These are phyloP conservation scores for Scaptomyza caliginosa DNA, from an alignment of 2,888 invertebrate species.

Conservation along the genomic window DNA sequence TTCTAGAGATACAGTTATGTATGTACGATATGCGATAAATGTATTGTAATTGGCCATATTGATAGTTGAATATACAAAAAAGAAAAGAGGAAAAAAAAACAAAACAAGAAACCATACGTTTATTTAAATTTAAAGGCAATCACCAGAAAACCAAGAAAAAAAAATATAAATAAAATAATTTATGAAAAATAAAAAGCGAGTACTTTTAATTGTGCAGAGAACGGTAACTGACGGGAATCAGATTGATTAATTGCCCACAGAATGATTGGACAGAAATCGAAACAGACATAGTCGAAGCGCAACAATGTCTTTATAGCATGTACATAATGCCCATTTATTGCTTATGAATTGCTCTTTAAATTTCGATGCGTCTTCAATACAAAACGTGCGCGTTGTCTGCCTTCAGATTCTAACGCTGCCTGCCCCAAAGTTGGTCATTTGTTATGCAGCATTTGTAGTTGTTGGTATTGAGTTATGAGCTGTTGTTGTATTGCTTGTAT, in stretches of 20 bases:
- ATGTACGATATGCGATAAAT: conserved; percentile 71
- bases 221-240: conserved; percentile 66
- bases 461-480: conserved; percentile 71
- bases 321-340: conserved; percentile 71
- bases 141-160: conserved; percentile 65
- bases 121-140: conserved; percentile 80
- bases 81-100: background rate
- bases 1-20: conserved; percentile 31
- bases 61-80: conserved; percentile 77
- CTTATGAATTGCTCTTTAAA: conserved; percentile 79
- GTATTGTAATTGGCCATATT: conserved; percentile 82
- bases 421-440: conserved; percentile 56
- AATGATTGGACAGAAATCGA: conserved; percentile 68
- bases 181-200: conserved; percentile 61
- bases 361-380: conserved; percentile 77
- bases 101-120: conserved; percentile 46
- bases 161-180: conserved; percentile 75
- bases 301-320: conserved; percentile 48
- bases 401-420: conserved; percentile 24
- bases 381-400: conserved; percentile 52
- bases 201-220: conserved; percentile 59
- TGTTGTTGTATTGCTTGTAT: conserved; percentile 54
- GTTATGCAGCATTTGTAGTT: conserved; percentile 73
- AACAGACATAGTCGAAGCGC: background rate
- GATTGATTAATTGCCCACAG: conserved; percentile 66